Evolutionary conservation across 2,113 vertebrate species (phyloP), one percentile per base, ranked within the genome.

Genomic region (Alouatta palliata): DNA sequence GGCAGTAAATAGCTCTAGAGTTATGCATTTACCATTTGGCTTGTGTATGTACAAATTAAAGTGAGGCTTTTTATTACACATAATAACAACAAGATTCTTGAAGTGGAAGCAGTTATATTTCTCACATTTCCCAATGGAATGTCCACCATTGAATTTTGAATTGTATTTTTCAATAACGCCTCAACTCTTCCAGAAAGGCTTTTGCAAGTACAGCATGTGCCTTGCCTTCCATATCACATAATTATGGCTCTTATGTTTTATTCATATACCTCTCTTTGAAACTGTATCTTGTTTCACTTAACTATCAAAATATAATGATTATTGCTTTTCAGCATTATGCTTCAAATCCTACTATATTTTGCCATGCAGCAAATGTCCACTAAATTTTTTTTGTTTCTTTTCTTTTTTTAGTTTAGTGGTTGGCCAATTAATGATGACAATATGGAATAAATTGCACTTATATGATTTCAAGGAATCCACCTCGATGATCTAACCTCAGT

Each of bases 231-330:
- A 12, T 11, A 52, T 27, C 13, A 8, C 40, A 17, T 16, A 20
- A 16, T 2, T 56, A 0, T 40, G 37, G 9, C 8, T 68, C 4
- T 30, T 45, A 40, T 12, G 47, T 2, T 17, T 23, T 35, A 3
- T 61, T 17, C 2, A n/a, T 13, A 8, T 3, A 73, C 32, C 6
- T 71, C 27, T 47, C 47, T 61, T 61, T 58, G 49, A 49, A 70
- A 23, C 16, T 6, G 30, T 80, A 61, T 68, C 5, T 40, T 47
- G 20, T 47, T 70, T 43, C 10, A 45, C 17, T 32, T 71, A 37
- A 47, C n/a, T 70, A 49, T 40, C 49, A 45, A 70, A 45, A 52
- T 90, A 66, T 40, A 64, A 30, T 47, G 58, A 70, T 47, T 2
- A 81, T 40, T 16, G n/a, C 14, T 32, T 32, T 61, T 5, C 56